These are phyloP conservation scores for Nerophis ophidion DNA, from an alignment of 2,113 vertebrate species.

Conservation along the genomic window DNA sequence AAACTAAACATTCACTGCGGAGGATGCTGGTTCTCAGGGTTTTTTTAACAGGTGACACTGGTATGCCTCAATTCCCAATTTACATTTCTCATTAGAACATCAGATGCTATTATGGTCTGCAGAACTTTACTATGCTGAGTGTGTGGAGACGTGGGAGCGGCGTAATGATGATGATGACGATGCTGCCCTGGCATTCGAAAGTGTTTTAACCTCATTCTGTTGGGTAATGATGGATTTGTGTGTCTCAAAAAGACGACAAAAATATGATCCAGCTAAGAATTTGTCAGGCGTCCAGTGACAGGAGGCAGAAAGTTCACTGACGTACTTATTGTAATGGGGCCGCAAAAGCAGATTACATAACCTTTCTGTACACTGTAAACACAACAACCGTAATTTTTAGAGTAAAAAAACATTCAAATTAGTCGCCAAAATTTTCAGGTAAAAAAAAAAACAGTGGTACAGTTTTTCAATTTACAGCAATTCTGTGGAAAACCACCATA, in stretches of 20 bases:
- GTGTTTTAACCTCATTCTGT: conserved; percentile 45
- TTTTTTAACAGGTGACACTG: too few species aligned
- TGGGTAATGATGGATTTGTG: conserved; percentile 43
- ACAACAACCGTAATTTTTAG: too few species aligned
- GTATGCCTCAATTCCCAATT: too few species aligned
- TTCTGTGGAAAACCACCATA: too few species aligned
- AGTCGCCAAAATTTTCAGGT: too few species aligned
- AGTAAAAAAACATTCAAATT: too few species aligned
- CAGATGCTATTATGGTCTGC: conserved; percentile 20
- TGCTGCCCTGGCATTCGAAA: conserved; percentile 16
- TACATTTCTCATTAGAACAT: background rate
- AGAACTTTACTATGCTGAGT: conserved; percentile 17
- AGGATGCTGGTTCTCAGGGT: too few species aligned
- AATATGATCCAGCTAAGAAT: conserved; percentile 31
- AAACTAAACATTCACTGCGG: too few species aligned
- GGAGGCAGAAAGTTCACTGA: conserved; percentile 8
- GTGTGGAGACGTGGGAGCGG: conserved; percentile 23
- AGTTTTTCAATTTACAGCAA: too few species aligned
- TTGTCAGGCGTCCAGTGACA: conserved; percentile 36
- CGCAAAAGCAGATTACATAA: background rate
- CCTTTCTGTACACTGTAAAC: background rate
- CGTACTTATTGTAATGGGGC: background rate
- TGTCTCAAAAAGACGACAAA: conserved; percentile 37
- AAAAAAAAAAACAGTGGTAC: too few species aligned
- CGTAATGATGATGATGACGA: conserved; percentile 1